Evolutionary conservation across 2,113 vertebrate species (phyloP), one percentile per base, ranked within the genome.

Genomic region (Pelecanus crispus): DNA sequence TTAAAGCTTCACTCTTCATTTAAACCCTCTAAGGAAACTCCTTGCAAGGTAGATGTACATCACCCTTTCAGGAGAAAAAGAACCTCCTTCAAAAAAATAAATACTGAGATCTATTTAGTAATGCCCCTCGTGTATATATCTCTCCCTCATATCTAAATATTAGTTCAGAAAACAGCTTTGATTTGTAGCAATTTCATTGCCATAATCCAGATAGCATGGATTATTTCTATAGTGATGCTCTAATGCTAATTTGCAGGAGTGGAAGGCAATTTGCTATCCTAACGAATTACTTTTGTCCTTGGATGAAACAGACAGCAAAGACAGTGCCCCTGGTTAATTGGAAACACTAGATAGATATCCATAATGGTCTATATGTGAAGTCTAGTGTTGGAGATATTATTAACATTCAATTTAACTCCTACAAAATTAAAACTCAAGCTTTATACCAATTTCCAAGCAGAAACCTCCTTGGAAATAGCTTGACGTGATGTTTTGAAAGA

Each of bases 251-350:
- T 98, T 97, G 86, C 84, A 96, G 90, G 89, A 95, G 83, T 79
- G 85, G 94, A 94, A 94, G 93, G 88, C 95, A 97, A 96, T 97
- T 97, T 94, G 78, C 86, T 80, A 81, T 95, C 72, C 95, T 93
- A 93, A 92, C 44, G 29, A 97, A 96, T 97, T 97, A 73, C 38
- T 90, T 98, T 96, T 97, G 96, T 97, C 96, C 97, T 98, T 98
- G 96, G 86, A 88, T 95, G 68, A 87, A 94, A 79, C 81, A 94
- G 90, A 87, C 70, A 97, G 96, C n/a, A 81, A 96, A 97, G 88
- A 73, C 81, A 81, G 53, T 91, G 94, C 89, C 86, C 84, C 92
- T 92, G 84, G 95, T 96, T 97, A 96, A 88, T 22, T 96, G 85
- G 82, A 95, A 97, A 94, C 79, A 81, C 80, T 66, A 97, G 79